These are phyloP conservation scores for Lutraria lutraria DNA, from an alignment of 2,888 invertebrate species.

Conservation along the genomic window DNA sequence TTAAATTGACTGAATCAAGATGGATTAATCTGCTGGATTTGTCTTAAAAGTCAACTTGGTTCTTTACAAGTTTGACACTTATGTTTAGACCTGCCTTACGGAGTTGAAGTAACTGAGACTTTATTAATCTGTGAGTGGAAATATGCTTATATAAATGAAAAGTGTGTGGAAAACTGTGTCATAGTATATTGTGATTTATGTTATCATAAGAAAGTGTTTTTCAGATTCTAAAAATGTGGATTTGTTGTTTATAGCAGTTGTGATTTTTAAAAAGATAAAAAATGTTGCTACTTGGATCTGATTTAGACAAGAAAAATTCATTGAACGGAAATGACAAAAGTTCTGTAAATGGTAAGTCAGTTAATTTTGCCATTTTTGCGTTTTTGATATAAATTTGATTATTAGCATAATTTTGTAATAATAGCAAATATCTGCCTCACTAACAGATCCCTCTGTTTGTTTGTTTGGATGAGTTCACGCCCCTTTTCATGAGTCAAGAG, in stretches of 20 bases:
- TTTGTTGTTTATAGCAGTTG: not conserved
- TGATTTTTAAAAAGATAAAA: not conserved
- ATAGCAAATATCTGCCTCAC: not conserved
- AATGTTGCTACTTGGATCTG: constrained; percentile 37
- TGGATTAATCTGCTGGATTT: constrained; percentile 13
- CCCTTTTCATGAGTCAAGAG: too few species aligned
- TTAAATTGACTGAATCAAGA: constrained; percentile 3
- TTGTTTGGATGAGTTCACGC: too few species aligned
- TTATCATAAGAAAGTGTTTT: not conserved
- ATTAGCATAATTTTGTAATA: not conserved
- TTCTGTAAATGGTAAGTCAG: constrained; percentile 20
- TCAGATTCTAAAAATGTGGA: not conserved
- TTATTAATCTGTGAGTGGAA: not conserved
- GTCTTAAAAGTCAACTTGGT: constrained; percentile 23
- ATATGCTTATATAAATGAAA: not conserved
- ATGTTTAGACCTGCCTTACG: not conserved
- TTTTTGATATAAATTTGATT: not conserved
- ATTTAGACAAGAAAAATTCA: constrained; percentile 30
- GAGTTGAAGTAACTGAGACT: not conserved
- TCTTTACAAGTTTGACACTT: constrained; percentile 21
- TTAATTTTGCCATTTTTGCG: not conserved
- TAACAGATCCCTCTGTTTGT: too few species aligned
- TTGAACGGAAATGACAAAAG: constrained; percentile 5
- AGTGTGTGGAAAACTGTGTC: not conserved
- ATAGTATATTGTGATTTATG: not conserved